Evolutionary conservation across 1,140 invertebrate genomes (phyloP).

Genomic region (Centruroides vittatus): DNA sequence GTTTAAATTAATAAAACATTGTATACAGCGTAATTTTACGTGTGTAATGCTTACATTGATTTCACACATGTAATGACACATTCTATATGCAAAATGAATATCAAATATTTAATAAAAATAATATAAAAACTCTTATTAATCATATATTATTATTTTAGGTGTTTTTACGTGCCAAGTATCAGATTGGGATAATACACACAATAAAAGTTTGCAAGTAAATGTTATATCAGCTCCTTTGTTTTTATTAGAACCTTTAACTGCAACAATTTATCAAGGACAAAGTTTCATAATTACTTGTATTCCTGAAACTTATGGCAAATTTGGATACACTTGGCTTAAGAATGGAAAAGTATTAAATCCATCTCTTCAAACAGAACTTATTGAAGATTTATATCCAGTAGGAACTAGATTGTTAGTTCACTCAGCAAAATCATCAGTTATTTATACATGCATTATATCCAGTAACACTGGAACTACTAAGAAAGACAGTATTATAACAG

Average conservation of each 20-base stretch:
- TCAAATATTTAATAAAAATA: no score
- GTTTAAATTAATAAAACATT: no score
- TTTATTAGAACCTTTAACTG: slow-evolving; percentile 9
- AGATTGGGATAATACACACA: slow-evolving; percentile 14
- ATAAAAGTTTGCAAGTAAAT: slow-evolving; percentile 4
- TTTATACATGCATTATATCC: slow-evolving; percentile 17
- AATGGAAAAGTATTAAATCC: slow-evolving; percentile 17
- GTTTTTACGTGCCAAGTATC: slow-evolving; percentile 17
- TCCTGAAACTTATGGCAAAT: slow-evolving; percentile 1
- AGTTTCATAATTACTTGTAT: slow-evolving; percentile 16
- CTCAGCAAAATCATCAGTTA: slow-evolving; percentile 6
- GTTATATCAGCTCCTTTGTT: slow-evolving; percentile 7
- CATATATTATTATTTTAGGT: slow-evolving; percentile 4
- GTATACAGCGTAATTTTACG: no score
- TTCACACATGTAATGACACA: no score
- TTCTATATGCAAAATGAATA: no score
- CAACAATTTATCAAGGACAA: slow-evolving; percentile 11
- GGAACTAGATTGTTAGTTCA: slow-evolving; percentile 15
- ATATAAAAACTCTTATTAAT: neutral
- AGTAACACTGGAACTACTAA: slow-evolving; percentile 7
- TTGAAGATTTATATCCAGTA: slow-evolving; percentile 18
- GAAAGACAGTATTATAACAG: slow-evolving; percentile 11
- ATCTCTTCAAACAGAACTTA: slow-evolving; percentile 12
- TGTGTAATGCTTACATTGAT: no score
- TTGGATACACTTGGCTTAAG: slow-evolving; percentile 20